phyloP scores from a whole-genome alignment of 2,888 invertebrate species.

The Epistrophella euchroma region DNA sequence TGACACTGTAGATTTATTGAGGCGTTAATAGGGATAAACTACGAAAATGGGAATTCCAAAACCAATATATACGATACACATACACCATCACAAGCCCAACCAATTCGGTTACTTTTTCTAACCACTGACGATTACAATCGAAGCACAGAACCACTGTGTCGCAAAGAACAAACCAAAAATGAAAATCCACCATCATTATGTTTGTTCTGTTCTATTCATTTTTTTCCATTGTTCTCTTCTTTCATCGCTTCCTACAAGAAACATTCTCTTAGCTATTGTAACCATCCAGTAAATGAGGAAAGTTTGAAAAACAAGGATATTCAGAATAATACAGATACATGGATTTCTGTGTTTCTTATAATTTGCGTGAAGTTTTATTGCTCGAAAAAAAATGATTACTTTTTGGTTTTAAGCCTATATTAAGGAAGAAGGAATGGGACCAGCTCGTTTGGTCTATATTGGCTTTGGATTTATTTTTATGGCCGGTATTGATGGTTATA shows the following conservation, averaged over 20 bases:
- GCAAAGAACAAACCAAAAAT: not conserved
- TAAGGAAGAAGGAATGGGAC: slow-evolving; percentile 13
- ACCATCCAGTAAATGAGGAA: slow-evolving; percentile 16
- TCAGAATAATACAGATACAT: slow-evolving; percentile 11
- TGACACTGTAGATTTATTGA: slow-evolving; percentile 70
- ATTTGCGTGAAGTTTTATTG: slow-evolving; percentile 67
- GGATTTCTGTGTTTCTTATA: slow-evolving; percentile 25
- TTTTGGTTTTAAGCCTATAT: slow-evolving; percentile 61
- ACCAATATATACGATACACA: slow-evolving; percentile 2
- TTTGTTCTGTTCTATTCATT: not conserved
- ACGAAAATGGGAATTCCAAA: slow-evolving; percentile 25
- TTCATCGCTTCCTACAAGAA: not conserved
- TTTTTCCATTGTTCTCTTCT: not conserved
- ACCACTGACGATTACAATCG: slow-evolving; percentile 38
- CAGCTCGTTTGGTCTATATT: slow-evolving; percentile 29
- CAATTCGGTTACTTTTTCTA: slow-evolving; percentile 1
- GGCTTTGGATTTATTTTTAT: slow-evolving; percentile 72
- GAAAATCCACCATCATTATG: slow-evolving; percentile 24
- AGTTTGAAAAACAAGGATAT: slow-evolving; percentile 40
- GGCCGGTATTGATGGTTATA: slow-evolving; percentile 64
- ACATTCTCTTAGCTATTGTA: slow-evolving; percentile 3
- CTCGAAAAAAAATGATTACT: slow-evolving; percentile 57
- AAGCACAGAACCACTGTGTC: slow-evolving; percentile 22
- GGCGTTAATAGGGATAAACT: slow-evolving; percentile 62
- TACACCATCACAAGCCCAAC: not conserved